Evolutionary conservation across 2,888 invertebrate genomes (phyloP).

Genomic region (Merodon equestris): DNA sequence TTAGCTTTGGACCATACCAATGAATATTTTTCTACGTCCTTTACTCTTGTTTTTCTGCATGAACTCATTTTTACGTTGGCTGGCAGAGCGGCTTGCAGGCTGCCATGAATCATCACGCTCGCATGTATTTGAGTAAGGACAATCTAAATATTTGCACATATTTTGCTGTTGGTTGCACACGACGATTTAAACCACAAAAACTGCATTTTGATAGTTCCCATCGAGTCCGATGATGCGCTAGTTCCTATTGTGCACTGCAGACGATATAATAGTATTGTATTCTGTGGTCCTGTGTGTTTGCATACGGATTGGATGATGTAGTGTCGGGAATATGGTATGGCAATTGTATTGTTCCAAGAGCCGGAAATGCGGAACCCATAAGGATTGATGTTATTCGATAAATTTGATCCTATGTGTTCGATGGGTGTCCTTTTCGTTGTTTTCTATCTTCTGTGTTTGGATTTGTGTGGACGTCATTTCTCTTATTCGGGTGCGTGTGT

Average conservation of each 20-base stretch:
- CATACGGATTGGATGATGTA: conserved; percentile 30
- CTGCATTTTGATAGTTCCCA: conserved; percentile 57
- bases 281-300: conserved; percentile 44
- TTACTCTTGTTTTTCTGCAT: conserved; percentile 25
- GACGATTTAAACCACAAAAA: conserved; percentile 47
- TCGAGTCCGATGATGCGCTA: conserved; percentile 41
- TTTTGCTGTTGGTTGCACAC: conserved; percentile 46
- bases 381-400: conserved; percentile 67
- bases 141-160: conserved; percentile 66
- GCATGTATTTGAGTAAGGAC: conserved; percentile 39
- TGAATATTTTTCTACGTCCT: conserved; percentile 12
- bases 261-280: conserved; percentile 52
- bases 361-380: conserved; percentile 67
- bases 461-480: conserved; percentile 4
- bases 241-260: conserved; percentile 52
- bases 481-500: not conserved
- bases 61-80: conserved; percentile 39
- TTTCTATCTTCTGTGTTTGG: conserved; percentile 50
- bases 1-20: conserved; percentile 14
- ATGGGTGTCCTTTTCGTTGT: conserved; percentile 62
- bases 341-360: conserved; percentile 47
- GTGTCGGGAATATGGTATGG: conserved; percentile 32
- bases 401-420: conserved; percentile 63
- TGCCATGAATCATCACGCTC: conserved; percentile 37
- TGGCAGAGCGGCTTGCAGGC: conserved; percentile 17